A percentile compares a stretch with the other conserved stretches of the same genome.
These are phyloP conservation scores for Microcebus griseorufus DNA, from an alignment of 2,113 vertebrate genomes.

Conservation along the genomic window DNA sequence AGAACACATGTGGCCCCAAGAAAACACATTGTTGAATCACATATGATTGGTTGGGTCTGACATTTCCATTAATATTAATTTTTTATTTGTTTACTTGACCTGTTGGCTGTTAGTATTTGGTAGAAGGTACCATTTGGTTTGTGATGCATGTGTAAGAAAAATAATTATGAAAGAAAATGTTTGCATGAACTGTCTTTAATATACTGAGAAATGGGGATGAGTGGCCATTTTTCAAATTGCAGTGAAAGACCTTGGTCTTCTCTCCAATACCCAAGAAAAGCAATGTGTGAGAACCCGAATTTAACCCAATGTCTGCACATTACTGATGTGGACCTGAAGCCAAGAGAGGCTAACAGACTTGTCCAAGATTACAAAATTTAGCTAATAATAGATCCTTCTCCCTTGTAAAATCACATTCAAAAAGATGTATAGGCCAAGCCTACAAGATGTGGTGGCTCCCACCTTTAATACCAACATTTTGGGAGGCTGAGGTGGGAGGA, in stretches of 20 bases:
- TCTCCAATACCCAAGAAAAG: not conserved
- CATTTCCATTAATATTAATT: not conserved
- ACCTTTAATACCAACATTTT: not conserved
- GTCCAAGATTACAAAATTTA: too few species aligned
- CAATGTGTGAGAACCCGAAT: not conserved
- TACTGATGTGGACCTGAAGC: not conserved
- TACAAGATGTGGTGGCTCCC: not conserved
- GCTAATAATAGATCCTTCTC: not conserved
- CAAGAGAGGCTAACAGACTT: not conserved
- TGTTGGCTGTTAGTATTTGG: too few species aligned
- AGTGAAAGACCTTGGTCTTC: not conserved
- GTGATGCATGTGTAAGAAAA: accelerated
- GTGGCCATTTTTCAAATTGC: not conserved
- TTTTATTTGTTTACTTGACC: not conserved
- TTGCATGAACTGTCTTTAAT: too few species aligned
- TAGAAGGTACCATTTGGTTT: not conserved
- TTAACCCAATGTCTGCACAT: not conserved
- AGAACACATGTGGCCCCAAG: too few species aligned
- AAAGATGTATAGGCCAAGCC: not conserved
- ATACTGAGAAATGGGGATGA: not conserved
- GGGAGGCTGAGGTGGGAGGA: not conserved
- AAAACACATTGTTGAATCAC: not conserved
- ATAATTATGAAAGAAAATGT: not conserved
- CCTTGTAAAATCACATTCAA: not conserved
- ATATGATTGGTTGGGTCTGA: not conserved